A percentile compares a stretch with the other conserved stretches of the same genome.
Conservation (phyloP, 1,140 invertebrate genomes). For the Pentalonia nigronervosa region DNA sequence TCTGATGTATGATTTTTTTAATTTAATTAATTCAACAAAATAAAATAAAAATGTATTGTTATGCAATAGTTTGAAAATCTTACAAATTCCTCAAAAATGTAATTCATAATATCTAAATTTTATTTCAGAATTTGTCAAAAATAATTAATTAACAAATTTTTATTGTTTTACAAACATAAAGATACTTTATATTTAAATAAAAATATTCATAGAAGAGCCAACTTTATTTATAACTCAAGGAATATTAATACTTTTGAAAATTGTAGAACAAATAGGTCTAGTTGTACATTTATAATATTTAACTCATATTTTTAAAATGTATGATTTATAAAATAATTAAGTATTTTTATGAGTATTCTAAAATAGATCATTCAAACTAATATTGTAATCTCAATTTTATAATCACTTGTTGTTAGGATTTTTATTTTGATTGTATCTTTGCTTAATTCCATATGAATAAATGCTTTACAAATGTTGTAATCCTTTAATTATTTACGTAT, state of each 20-base stretch:
- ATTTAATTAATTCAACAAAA: neutral
- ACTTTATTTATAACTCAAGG: neutral
- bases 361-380: neutral
- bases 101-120: neutral
- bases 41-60: neutral
- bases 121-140: neutral
- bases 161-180: neutral
- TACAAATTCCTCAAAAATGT: neutral
- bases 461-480: neutral
- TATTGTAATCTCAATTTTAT: neutral
- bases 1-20: conserved; percentile 18
- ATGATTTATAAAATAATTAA: neutral
- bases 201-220: neutral
- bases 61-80: neutral
- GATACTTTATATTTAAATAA: neutral
- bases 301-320: neutral
- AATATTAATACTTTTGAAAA: neutral
- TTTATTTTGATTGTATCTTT: neutral
- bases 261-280: neutral
- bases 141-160: neutral
- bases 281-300: neutral
- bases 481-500: neutral
- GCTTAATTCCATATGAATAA: neutral
- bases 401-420: neutral
- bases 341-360: neutral